Evolutionary conservation across 2,888 invertebrate genomes (phyloP).

Genomic region (Macropis europaea): DNA sequence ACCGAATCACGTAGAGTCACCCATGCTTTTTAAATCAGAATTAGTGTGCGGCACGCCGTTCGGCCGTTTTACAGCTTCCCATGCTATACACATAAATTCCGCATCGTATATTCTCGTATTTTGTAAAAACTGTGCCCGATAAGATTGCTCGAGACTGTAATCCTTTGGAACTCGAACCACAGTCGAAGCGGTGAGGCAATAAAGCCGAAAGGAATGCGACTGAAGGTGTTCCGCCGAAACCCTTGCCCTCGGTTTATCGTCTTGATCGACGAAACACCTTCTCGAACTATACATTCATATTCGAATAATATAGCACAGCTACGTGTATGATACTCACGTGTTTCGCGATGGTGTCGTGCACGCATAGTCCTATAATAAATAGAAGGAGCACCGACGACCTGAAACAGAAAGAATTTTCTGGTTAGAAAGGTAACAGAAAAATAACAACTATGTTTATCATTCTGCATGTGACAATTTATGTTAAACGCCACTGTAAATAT

Average conservation of each 20-base stretch:
- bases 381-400: constrained; percentile 84
- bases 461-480: no score
- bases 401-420: constrained; percentile 78
- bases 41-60: not conserved
- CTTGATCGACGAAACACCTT: constrained; percentile 44
- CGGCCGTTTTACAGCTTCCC: not conserved
- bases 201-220: constrained; percentile 71
- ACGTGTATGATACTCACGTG: constrained; percentile 81
- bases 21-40: not conserved
- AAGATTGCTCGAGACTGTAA: constrained; percentile 28
- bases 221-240: constrained; percentile 63
- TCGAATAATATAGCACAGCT: not conserved
- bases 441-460: no score
- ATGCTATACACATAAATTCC: constrained; percentile 3
- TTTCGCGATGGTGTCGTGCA: constrained; percentile 82
- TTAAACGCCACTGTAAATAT: no score
- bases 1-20: not conserved
- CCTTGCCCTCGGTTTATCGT: constrained; percentile 48
- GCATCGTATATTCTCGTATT: constrained; percentile 22
- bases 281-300: not conserved
- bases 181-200: constrained; percentile 63
- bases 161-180: constrained; percentile 58
- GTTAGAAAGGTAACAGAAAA: no score
- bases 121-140: constrained; percentile 27
- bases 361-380: constrained; percentile 82